Conservation (phyloP, 2,888 invertebrate species). For the Andrena dorsata region DNA sequence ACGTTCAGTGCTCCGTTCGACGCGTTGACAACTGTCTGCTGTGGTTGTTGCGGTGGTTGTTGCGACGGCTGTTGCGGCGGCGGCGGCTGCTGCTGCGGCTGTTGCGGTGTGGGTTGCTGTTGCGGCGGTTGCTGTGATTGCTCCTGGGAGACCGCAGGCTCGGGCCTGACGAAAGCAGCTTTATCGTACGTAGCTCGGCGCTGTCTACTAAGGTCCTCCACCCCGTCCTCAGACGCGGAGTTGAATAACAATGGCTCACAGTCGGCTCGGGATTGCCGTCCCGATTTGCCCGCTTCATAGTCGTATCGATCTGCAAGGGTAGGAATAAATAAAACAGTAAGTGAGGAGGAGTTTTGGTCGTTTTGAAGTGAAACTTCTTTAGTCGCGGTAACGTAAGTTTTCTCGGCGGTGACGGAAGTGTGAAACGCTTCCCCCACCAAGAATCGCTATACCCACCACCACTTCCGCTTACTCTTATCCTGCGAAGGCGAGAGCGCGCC, state of each 20-base stretch:
- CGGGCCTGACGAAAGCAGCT: constrained; percentile 17
- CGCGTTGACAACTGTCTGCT: constrained; percentile 50
- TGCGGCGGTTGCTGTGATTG: constrained; percentile 10
- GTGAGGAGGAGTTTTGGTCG: neutral
- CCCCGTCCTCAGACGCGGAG: constrained; percentile 36
- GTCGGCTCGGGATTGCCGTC: constrained; percentile 40
- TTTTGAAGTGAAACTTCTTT: no score
- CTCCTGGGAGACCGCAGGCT: neutral
- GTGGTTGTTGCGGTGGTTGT: constrained; percentile 21
- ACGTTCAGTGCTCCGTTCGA: constrained; percentile 63
- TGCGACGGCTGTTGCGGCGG: constrained; percentile 30
- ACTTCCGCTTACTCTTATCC: no score
- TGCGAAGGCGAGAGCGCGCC: no score
- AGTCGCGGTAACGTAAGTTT: no score
- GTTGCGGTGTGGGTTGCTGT: constrained; percentile 28
- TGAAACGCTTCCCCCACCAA: no score
- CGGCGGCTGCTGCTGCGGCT: constrained; percentile 12
- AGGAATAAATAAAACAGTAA: neutral
- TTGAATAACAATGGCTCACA: constrained; percentile 29
- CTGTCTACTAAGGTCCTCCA: constrained; percentile 39
- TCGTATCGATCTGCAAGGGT: constrained; percentile 68
- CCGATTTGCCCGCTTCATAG: constrained; percentile 61
- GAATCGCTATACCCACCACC: no score
- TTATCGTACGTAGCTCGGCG: constrained; percentile 58
- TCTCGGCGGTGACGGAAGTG: no score